Evolutionary conservation across 2,797 vertebrate species (phyloP).

Genomic region (Phrynocephalus vlangalii): DNA sequence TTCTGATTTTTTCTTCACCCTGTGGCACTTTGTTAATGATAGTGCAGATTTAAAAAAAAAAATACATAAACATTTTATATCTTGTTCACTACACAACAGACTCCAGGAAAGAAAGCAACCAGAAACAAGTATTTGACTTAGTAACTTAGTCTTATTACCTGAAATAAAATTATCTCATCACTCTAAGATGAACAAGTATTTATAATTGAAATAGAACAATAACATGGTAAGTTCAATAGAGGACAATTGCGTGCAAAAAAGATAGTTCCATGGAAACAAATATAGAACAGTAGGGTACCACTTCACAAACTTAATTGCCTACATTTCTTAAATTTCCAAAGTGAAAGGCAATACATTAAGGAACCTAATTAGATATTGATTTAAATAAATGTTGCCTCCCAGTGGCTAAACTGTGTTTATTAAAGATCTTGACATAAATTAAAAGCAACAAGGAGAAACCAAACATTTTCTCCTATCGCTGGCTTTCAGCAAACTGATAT

Average conservation of each 20-base stretch:
- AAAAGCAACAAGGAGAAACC: neutral
- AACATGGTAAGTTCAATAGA: slow-evolving; percentile 38
- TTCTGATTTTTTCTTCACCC: too few species aligned
- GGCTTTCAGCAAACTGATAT: slow-evolving; percentile 21
- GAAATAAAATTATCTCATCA: slow-evolving; percentile 47
- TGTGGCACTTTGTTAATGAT: too few species aligned
- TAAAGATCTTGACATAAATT: slow-evolving; percentile 58
- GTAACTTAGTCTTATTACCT: neutral
- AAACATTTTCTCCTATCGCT: slow-evolving; percentile 44
- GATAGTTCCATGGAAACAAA: slow-evolving; percentile 50
- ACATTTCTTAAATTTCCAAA: slow-evolving; percentile 66
- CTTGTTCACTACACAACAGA: too few species aligned
- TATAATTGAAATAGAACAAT: slow-evolving; percentile 54
- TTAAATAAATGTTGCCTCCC: slow-evolving; percentile 66
- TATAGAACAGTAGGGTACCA: slow-evolving; percentile 36
- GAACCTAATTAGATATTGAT: slow-evolving; percentile 69
- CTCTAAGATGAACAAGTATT: slow-evolving; percentile 24
- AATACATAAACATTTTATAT: too few species aligned
- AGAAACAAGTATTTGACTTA: too few species aligned
- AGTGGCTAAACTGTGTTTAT: slow-evolving; percentile 53
- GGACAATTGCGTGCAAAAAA: slow-evolving; percentile 49
- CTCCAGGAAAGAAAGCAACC: neutral
- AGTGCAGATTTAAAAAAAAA: neutral
- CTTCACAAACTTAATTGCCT: slow-evolving; percentile 59
- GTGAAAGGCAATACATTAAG: slow-evolving; percentile 65